These are phyloP conservation scores for Chrysopilus asiliformis DNA, from an alignment of 2,888 invertebrate genomes.

Conservation along the genomic window DNA sequence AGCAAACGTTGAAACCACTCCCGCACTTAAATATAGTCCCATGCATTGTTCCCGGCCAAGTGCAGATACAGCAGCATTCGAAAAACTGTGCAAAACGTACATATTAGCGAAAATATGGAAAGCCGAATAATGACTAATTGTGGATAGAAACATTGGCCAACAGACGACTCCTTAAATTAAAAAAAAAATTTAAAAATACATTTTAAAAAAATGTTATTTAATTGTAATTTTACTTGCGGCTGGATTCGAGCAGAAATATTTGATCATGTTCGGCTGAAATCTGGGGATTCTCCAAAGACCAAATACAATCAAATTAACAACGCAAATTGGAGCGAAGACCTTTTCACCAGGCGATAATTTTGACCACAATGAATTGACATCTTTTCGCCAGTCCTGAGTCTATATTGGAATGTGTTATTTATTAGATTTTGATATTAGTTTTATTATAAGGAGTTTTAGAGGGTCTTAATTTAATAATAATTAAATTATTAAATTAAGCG, in stretches of 20 bases:
- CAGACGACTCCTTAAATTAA: constrained; percentile 51
- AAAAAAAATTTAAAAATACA: constrained; percentile 10
- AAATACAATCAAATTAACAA: constrained; percentile 66
- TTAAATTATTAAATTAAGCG: too few species aligned
- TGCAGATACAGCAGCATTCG: constrained; percentile 45
- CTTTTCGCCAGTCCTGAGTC: too few species aligned
- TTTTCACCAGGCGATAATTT: constrained; percentile 57
- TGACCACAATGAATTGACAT: constrained; percentile 47
- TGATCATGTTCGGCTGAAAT: constrained; percentile 59
- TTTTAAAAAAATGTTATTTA: background rate
- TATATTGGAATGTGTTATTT: too few species aligned
- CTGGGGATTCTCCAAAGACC: constrained; percentile 65
- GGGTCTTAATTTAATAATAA: too few species aligned
- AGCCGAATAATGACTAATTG: constrained; percentile 82
- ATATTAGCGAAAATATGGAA: constrained; percentile 87
- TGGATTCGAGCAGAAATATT: constrained; percentile 76
- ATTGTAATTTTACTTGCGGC: constrained; percentile 47
- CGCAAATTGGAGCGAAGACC: constrained; percentile 67
- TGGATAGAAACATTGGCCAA: constrained; percentile 84
- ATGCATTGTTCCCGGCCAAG: constrained; percentile 87
- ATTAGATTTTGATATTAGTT: too few species aligned
- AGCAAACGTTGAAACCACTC: constrained; percentile 71
- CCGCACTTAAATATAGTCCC: constrained; percentile 79
- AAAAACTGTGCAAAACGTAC: constrained; percentile 85
- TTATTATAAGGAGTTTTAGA: too few species aligned